phyloP scores from a whole-genome alignment of 2,797 vertebrate species.

The Leuciscus waleckii region DNA sequence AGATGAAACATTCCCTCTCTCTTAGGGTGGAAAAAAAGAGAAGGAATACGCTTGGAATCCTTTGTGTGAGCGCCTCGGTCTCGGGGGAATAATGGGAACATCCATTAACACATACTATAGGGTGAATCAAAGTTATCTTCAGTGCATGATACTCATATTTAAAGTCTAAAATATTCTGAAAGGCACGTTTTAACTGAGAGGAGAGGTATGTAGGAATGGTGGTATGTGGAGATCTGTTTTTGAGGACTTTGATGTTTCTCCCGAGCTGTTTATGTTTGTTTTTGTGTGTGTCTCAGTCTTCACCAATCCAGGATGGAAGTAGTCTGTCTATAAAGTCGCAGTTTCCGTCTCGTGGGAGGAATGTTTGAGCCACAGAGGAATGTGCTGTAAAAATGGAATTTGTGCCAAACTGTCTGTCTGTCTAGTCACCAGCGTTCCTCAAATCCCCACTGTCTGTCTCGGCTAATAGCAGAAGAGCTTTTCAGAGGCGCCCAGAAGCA shows the following conservation, averaged over 20 bases:
- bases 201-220: background rate
- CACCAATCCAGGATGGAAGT: conserved; percentile 21
- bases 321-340: conserved; percentile 30
- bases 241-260: conserved; percentile 13
- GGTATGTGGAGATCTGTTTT: conserved; percentile 3
- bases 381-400: conserved; percentile 48
- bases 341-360: conserved; percentile 34
- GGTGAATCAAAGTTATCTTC: conserved; percentile 8
- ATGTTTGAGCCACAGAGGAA: conserved; percentile 48
- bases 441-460: conserved; percentile 27
- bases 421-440: conserved; percentile 24
- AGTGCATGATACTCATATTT: background rate
- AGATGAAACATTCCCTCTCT: conserved; percentile 17
- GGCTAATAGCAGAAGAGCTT: conserved; percentile 8
- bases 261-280: conserved; percentile 34
- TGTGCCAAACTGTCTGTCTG: conserved; percentile 33
- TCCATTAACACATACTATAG: conserved; percentile 16
- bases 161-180: background rate
- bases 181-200: background rate
- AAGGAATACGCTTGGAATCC: conserved; percentile 3
- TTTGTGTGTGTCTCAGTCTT: conserved; percentile 9
- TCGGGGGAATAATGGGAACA: background rate
- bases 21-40: background rate
- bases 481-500: background rate
- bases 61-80: background rate